Base-by-base conservation (phyloP, 2,797 vertebrate species). In the Echiichthys vipera region DNA sequence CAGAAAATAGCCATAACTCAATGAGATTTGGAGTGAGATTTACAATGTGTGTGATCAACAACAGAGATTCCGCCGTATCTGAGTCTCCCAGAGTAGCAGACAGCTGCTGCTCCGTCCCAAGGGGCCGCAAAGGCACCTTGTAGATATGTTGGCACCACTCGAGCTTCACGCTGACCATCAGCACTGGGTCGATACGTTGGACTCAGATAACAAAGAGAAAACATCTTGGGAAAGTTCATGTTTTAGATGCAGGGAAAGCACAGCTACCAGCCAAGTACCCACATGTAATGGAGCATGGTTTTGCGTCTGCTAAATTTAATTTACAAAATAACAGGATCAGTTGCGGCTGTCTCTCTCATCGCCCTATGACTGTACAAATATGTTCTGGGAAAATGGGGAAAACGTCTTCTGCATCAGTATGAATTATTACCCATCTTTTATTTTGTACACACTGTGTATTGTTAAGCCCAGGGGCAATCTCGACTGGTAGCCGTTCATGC, bases 1-100 rank as follows among this genome's bases (percentile, higher is more conserved):
- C 90, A 90, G 85, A 92, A 91, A 87, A 76, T 77, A 69, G 71
- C 81, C 78, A 75, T 88, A 91, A 93, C 84, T 92, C 87, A 81
- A 22, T 65, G 76, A 87, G 80, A 89, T 72, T 80, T 75, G 69
- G 65, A 72, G 66, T 30, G 65, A 85, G 88, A 92, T 92, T 91
- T 93, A 89, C 79, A 78, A 72, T 47, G 50, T 71, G 77, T 78
- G 76, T 63, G 79, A 90, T 90, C 84, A 89, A 87, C 88, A 80
- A 69, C 84, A 63, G 57, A 71, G 78, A 89, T 71, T 78, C 81
- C 73, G 66, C 76, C 79, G 62, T 84, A 84, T 88, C 75, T 32
- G 76, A 53, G 64, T 43, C 73, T 81, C 54, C 61, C 80, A 62
- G 80, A 62, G 75, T 43, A 69, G 57, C 67, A 7, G 71, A 71